Evolutionary conservation across 2,888 invertebrate genomes (phyloP).

Genomic region (Drosophila robusta): DNA sequence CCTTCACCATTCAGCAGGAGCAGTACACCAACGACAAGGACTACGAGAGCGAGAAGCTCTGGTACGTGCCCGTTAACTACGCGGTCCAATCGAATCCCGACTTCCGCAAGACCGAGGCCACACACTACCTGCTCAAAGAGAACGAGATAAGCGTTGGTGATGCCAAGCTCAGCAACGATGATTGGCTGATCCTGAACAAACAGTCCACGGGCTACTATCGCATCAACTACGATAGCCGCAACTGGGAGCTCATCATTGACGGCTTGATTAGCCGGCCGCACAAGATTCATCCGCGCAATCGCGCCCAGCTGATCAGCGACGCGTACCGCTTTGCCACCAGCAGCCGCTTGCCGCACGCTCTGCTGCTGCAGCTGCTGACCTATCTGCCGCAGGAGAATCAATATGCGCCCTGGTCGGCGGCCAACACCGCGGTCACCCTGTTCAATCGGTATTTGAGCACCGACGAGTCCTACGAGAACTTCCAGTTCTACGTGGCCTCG

Average conservation of each 20-base stretch:
- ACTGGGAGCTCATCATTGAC: constrained; percentile 89
- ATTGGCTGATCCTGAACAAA: constrained; percentile 84
- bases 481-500: constrained; percentile 67
- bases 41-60: constrained; percentile 45
- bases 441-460: constrained; percentile 76
- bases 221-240: constrained; percentile 89
- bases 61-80: constrained; percentile 83
- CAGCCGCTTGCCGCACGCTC: constrained; percentile 64
- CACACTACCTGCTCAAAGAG: constrained; percentile 67
- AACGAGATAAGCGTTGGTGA: constrained; percentile 28
- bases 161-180: constrained; percentile 36
- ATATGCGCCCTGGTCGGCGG: constrained; percentile 83
- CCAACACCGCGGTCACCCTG: constrained; percentile 61
- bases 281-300: constrained; percentile 90
- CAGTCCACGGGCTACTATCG: constrained; percentile 86
- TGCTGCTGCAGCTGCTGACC: constrained; percentile 74
- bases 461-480: constrained; percentile 67
- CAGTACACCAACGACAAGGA: constrained; percentile 69
- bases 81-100: constrained; percentile 72
- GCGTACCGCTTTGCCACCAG: constrained; percentile 85
- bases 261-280: constrained; percentile 87
- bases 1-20: constrained; percentile 86
- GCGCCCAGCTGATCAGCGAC: constrained; percentile 95
- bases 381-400: constrained; percentile 81
- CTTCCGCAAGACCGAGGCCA: constrained; percentile 78